Percentiles rank a stretch among this genome's conserved stretches.
Conservation (phyloP, 2,888 invertebrate genomes). For the Biston stratarius region DNA sequence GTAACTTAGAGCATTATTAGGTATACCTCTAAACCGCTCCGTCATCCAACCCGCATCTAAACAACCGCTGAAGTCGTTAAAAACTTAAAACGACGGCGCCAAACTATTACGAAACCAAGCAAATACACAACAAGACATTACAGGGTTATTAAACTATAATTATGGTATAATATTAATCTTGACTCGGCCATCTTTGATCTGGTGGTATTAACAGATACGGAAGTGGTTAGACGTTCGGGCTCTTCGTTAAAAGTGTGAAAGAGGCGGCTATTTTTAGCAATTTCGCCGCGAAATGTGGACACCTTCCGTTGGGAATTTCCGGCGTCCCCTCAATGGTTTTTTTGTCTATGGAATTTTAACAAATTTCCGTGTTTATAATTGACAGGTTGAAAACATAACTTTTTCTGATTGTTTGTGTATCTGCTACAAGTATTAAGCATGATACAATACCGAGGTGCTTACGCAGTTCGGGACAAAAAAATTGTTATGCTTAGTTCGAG, state of each 20-base stretch:
- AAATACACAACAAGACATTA: conserved; percentile 53
- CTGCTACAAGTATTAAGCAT: neutral
- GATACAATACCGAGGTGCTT: neutral
- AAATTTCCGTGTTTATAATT: conserved; percentile 28
- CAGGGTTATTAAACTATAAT: conserved; percentile 65
- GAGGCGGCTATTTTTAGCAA: conserved; percentile 53
- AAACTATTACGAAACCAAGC: conserved; percentile 42
- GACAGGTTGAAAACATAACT: conserved; percentile 25
- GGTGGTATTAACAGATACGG: conserved; percentile 63
- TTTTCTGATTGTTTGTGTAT: conserved; percentile 8
- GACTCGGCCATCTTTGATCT: conserved; percentile 69
- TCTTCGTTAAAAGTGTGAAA: conserved; percentile 38
- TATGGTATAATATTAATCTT: conserved; percentile 67
- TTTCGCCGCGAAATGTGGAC: conserved; percentile 58
- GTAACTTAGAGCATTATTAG: conserved; percentile 8
- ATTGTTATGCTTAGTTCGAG: no score
- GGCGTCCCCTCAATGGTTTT: conserved; percentile 23
- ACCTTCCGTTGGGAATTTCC: conserved; percentile 54
- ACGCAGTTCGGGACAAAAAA: neutral
- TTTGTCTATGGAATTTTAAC: conserved; percentile 33
- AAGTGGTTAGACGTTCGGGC: conserved; percentile 53
- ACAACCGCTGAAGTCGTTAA: conserved; percentile 35
- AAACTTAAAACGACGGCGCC: conserved; percentile 39
- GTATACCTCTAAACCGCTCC: conserved; percentile 13
- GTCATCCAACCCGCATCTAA: conserved; percentile 26